Evolutionary conservation across 2,888 invertebrate species (phyloP).

Genomic region (Theretra japonica): DNA sequence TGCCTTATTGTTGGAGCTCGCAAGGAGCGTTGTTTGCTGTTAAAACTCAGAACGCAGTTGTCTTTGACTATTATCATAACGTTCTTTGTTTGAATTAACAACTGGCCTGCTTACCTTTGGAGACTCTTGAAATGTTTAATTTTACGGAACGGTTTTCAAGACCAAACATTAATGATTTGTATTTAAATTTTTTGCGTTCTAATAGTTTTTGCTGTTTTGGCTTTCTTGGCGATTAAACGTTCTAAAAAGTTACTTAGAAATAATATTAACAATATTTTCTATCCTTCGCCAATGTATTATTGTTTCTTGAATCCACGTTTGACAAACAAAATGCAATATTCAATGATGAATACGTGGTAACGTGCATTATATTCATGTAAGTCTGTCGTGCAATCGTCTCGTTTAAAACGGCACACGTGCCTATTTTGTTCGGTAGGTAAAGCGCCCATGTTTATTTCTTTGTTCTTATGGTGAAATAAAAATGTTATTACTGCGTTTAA

Average conservation of each 20-base stretch:
- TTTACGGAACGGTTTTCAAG: neutral
- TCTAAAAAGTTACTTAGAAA: too few species aligned
- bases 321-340: too few species aligned
- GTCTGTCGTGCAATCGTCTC: conserved; percentile 39
- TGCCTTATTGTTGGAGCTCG: conserved; percentile 70
- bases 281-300: too few species aligned
- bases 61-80: conserved; percentile 44
- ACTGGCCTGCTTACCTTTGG: conserved; percentile 10
- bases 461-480: conserved; percentile 63
- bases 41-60: conserved; percentile 59
- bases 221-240: too few species aligned
- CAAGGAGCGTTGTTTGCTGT: conserved; percentile 65
- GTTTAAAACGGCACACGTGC: conserved; percentile 38
- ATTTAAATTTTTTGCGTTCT: neutral
- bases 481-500: conserved; percentile 67
- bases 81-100: conserved; percentile 22
- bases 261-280: too few species aligned
- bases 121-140: neutral
- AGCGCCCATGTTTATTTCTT: conserved; percentile 52
- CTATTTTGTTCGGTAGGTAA: conserved; percentile 39
- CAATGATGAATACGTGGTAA: too few species aligned
- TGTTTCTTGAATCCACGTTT: too few species aligned
- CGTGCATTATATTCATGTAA: conserved; percentile 8
- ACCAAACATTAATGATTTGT: neutral
- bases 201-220: neutral